Conservation (phyloP, 37 sponge, comb jelly and placozoan species). For the Oopsacas minuta region DNA sequence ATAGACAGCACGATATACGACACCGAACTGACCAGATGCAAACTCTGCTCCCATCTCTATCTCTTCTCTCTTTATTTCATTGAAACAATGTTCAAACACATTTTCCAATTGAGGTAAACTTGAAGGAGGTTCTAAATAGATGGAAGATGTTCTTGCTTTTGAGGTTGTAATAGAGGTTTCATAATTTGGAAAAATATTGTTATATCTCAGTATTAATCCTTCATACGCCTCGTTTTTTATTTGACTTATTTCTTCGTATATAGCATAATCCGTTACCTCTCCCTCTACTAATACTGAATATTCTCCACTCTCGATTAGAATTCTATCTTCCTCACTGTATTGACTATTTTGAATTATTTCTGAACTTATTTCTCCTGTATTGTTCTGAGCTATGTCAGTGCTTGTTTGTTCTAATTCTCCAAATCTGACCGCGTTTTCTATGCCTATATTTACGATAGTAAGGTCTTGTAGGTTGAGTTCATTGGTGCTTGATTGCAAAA, state of each 20-base stretch:
- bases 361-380: background rate
- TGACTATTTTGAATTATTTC: background rate
- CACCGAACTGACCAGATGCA: conserved; percentile 12
- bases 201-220: background rate
- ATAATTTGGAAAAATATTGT: background rate
- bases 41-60: background rate
- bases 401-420: background rate
- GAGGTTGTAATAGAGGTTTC: background rate
- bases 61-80: background rate
- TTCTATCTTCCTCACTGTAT: background rate
- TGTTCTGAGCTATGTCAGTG: background rate
- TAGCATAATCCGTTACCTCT: background rate
- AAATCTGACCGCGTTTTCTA: background rate
- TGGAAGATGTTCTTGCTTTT: background rate
- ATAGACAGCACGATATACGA: background rate
- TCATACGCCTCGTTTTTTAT: background rate
- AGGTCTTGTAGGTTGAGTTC: background rate
- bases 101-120: background rate
- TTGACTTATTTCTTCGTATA: background rate
- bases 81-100: background rate
- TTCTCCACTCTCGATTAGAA: background rate
- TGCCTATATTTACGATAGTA: background rate
- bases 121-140: background rate
- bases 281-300: background rate
- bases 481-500: background rate